These are phyloP conservation scores for Unio pictorum DNA, from an alignment of 2,888 invertebrate genomes.

Conservation along the genomic window DNA sequence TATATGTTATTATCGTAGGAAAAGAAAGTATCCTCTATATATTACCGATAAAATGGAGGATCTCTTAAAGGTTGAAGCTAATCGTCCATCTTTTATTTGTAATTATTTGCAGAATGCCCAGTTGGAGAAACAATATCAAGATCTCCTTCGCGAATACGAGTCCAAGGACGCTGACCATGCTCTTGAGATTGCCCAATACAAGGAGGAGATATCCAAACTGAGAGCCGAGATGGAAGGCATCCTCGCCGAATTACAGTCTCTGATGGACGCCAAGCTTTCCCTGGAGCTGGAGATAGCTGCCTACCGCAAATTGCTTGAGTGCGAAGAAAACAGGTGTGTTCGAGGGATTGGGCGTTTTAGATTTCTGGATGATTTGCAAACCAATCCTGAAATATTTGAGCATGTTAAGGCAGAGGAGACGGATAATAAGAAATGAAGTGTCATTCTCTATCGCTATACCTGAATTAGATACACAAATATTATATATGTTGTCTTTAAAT, in stretches of 20 bases:
- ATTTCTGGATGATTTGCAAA: not conserved
- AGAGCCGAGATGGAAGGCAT: slow-evolving; percentile 69
- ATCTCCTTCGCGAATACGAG: slow-evolving; percentile 72
- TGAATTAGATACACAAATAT: too few species aligned
- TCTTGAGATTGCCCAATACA: slow-evolving; percentile 66
- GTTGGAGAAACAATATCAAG: slow-evolving; percentile 73
- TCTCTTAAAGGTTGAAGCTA: not conserved
- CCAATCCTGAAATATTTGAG: too few species aligned
- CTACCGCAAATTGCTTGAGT: slow-evolving; percentile 75
- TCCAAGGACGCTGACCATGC: slow-evolving; percentile 73
- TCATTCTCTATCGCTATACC: too few species aligned
- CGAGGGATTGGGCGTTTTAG: slow-evolving; percentile 2
- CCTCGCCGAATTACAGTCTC: slow-evolving; percentile 71
- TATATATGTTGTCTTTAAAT: too few species aligned
- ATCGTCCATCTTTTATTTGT: too few species aligned
- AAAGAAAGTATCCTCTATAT: too few species aligned
- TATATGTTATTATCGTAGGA: too few species aligned
- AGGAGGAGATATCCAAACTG: slow-evolving; percentile 67
- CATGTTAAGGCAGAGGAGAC: too few species aligned
- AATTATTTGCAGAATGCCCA: slow-evolving; percentile 70
- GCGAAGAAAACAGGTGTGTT: slow-evolving; percentile 74
- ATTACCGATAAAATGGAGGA: too few species aligned
- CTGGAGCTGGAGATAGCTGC: slow-evolving; percentile 75
- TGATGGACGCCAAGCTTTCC: slow-evolving; percentile 74
- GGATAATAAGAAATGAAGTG: too few species aligned